phyloP scores from a whole-genome alignment of 2,888 invertebrate genomes.

The Diarsia mendica region DNA sequence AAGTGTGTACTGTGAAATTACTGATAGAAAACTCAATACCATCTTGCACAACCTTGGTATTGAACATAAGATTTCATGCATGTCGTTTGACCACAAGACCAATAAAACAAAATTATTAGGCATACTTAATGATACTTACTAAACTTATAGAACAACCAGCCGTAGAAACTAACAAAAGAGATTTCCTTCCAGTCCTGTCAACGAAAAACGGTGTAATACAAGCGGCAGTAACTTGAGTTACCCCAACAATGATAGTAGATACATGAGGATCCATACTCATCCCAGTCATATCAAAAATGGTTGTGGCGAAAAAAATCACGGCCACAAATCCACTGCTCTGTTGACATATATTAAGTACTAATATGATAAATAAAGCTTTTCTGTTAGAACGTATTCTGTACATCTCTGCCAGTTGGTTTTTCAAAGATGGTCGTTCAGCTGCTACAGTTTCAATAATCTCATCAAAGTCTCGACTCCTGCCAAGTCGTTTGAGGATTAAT shows the following conservation, averaged over 20 bases:
- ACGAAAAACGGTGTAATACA: constrained; percentile 69
- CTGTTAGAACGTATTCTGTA: constrained; percentile 69
- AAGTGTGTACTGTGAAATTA: no score
- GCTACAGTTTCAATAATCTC: not conserved
- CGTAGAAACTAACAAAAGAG: constrained; percentile 69
- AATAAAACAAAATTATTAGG: not conserved
- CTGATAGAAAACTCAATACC: no score
- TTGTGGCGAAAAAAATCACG: constrained; percentile 68
- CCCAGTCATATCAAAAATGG: constrained; percentile 72
- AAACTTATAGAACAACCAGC: constrained; percentile 69
- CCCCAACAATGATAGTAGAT: constrained; percentile 73
- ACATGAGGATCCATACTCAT: constrained; percentile 68
- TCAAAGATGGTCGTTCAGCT: not conserved
- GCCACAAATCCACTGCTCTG: constrained; percentile 72
- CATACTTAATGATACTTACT: constrained; percentile 63
- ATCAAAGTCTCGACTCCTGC: constrained; percentile 21
- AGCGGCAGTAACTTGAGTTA: constrained; percentile 68
- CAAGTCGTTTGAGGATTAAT: constrained; percentile 22
- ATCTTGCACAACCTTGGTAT: no score
- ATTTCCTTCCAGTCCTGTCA: constrained; percentile 70
- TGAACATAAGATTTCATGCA: no score
- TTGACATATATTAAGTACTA: constrained; percentile 67
- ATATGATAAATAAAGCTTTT: constrained; percentile 70
- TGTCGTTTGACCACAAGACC: not conserved
- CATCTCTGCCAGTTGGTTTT: constrained; percentile 64